Evolutionary conservation across 2,113 vertebrate species (phyloP), one percentile per base, ranked within the genome.

Genomic region (Oncorhynchus kisutch): DNA sequence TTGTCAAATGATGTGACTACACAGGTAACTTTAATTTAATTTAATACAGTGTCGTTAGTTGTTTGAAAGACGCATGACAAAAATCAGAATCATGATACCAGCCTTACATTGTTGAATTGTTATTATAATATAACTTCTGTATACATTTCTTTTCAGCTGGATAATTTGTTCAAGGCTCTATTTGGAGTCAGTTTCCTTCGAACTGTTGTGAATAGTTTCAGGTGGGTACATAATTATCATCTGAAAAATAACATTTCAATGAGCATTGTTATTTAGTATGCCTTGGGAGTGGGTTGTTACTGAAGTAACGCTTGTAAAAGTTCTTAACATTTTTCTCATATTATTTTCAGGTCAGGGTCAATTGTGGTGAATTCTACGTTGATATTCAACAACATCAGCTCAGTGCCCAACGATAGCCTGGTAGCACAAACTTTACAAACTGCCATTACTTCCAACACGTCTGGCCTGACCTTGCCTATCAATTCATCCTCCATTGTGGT

Each of bases 301-400:
- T 45, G 39, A 45, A 45, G 39, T 12, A 45, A 45, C 0, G 39
- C 39, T 45, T 11, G 39, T 11, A 45, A 45, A 45, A 3, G 9
- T 12, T 45, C 0, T 45, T 11, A 3, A 45, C 9, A 3, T 45
- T 45, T 39, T 8, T 39, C 9, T 45, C 39, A 45, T 12, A 45
- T 69, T 22, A 11, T 69, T 69, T 45, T 45, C 31, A 29, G n/a
- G 67, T 39, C 13, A 14, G 67, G 67, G 0, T 69, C 67, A 69
- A 20, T 69, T 69, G 67, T 69, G 67, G 67, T 69, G n/a, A n/a
- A 69, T 0, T 13, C 67, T 48, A 20, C 7, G 11, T n/a, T 69
- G 67, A n/a, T 69, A 9, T 69, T 69, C 39, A 69, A 69, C 67
- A 69, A 48, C 39, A 22, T 39, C 34, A 69, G 67, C 9, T 69